A percentile compares a stretch with the other conserved stretches of the same genome.
phyloP scores from a whole-genome alignment of 2,888 invertebrate species.

The Steinernema hermaphroditum region DNA sequence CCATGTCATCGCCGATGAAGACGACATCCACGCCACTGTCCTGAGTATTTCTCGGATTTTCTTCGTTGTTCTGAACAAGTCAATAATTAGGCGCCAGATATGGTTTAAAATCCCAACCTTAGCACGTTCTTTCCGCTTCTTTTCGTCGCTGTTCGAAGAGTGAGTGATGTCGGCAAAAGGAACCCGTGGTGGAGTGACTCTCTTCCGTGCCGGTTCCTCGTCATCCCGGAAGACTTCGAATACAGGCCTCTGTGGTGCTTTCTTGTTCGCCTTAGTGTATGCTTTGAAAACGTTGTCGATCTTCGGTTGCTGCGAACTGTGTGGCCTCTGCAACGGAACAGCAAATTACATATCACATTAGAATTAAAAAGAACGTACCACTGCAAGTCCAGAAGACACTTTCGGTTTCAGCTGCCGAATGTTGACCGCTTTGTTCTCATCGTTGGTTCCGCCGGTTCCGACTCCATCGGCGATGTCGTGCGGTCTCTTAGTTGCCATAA shows the following conservation, averaged over 20 bases:
- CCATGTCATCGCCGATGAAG: conserved; percentile 17
- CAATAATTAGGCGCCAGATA: not conserved
- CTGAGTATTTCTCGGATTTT: not conserved
- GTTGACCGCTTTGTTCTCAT: not conserved
- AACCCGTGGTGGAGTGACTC: not conserved
- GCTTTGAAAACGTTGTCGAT: not conserved
- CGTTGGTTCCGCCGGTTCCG: not conserved
- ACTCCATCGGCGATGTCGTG: not conserved
- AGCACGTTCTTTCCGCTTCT: conserved; percentile 23
- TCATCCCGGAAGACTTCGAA: conserved; percentile 20
- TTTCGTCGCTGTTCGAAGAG: conserved; percentile 22
- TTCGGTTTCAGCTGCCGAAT: conserved; percentile 10
- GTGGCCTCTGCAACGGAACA: not conserved
- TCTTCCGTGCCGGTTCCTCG: conserved; percentile 1
- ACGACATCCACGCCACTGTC: conserved; percentile 18
- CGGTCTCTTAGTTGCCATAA: conserved; percentile 23
- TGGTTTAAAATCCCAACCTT: not conserved
- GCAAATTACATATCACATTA: not conserved
- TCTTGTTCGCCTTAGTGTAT: not conserved
- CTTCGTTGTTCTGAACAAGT: not conserved
- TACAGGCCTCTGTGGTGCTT: not conserved
- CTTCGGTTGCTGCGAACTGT: conserved; percentile 10
- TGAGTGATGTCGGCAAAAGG: conserved; percentile 31
- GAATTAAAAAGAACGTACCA: not conserved
- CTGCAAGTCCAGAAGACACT: not conserved